Base-by-base conservation (phyloP, 2,888 invertebrate species). In the Sarcophaga carnaria region DNA sequence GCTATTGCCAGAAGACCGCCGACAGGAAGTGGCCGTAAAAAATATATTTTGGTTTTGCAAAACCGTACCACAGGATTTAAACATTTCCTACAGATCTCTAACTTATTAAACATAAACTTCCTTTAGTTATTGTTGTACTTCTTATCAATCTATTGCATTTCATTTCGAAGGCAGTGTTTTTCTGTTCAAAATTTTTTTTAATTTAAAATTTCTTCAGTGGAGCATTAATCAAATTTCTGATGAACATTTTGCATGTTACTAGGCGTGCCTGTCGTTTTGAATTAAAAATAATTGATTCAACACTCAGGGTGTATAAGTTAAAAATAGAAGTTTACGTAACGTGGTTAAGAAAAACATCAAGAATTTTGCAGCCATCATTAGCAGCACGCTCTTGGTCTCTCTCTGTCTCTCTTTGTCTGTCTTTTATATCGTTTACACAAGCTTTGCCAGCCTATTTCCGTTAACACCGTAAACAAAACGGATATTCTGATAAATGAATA, bases 231-330 rank as follows among this genome's bases (percentile, higher is more conserved):
- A 54, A 54, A 54, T 17, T 17, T 54, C 54, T 54, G 17, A 54
- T 54, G 12, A 14, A 54, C 54, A 62, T 62, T 17, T 62, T 12
- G 4, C 22, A 54, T 37, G 2, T 27, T 45, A 59, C 0, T 60
- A 14, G 47, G 67, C 22, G 37, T 90, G 89, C 89, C 89, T 86
- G 88, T 90, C 88, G 85, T 88, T 90, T 89, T 89, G 89, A 90
- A 90, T 90, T 89, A 90, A 90, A 91, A 90, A 90, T 90, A 91
- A 91, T 91, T 91, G 90, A 90, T 90, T 91, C 90, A 89, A 89
- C 89, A 89, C 89, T 63, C 88, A 83, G 3, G 20, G 60, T 62
- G 10, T 47, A 22, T 25, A 77, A 20, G 60, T 37, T 2, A 17
- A 5, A 5, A 67, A 25, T 67, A 11, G 3, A 45, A 20, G 20